These are phyloP conservation scores for Urocolius indicus DNA, from an alignment of 2,113 vertebrate species.

Conservation along the genomic window DNA sequence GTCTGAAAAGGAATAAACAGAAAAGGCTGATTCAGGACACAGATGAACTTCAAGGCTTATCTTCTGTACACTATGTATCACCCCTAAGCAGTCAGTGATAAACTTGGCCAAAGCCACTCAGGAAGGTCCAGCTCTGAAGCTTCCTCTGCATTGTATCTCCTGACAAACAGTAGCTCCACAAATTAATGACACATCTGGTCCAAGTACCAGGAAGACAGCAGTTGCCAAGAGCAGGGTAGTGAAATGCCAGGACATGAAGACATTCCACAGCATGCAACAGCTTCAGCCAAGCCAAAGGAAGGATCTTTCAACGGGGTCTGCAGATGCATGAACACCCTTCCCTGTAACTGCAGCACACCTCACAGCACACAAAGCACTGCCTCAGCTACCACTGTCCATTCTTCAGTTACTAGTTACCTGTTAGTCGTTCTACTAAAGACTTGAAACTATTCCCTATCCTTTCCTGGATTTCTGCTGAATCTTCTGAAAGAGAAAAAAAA, in stretches of 20 bases:
- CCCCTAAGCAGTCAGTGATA: not conserved
- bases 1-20: constrained; percentile 75
- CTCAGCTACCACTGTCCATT: not conserved
- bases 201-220: not conserved
- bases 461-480: constrained; percentile 89
- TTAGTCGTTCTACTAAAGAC: constrained; percentile 89
- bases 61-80: not conserved
- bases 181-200: not conserved
- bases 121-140: not conserved
- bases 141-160: not conserved
- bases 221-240: not conserved
- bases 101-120: not conserved
- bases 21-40: not conserved
- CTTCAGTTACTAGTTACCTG: constrained; percentile 81
- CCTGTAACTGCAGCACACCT: not conserved
- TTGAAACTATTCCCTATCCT: constrained; percentile 92
- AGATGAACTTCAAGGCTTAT: rapidly evolving
- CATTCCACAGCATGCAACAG: not conserved
- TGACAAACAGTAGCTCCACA: not conserved
- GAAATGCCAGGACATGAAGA: not conserved
- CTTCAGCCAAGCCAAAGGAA: not conserved
- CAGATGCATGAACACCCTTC: not conserved
- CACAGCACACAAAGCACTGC: not conserved
- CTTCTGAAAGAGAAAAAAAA: constrained; percentile 80
- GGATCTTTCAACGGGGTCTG: not conserved